Percentiles rank a stretch among this genome's conserved stretches.
These are phyloP conservation scores for Argya squamiceps DNA, from an alignment of 2,797 vertebrate genomes.

Conservation along the genomic window DNA sequence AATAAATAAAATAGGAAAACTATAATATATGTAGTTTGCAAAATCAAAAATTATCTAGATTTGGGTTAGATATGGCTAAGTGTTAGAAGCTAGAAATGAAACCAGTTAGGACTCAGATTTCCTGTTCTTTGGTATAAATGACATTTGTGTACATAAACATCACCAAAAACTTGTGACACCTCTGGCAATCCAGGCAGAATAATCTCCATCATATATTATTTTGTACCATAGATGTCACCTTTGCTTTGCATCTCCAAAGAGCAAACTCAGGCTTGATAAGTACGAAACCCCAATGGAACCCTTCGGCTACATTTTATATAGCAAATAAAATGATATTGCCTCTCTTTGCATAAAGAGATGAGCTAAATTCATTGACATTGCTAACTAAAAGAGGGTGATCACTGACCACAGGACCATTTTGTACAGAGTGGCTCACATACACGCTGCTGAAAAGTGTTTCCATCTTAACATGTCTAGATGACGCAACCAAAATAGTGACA, in stretches of 20 bases:
- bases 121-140: not conserved
- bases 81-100: not conserved
- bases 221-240: not conserved
- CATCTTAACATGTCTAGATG: not conserved
- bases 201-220: not conserved
- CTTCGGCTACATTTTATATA: not conserved
- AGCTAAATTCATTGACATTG: not conserved
- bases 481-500: accelerated
- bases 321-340: not conserved
- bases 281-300: not conserved
- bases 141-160: not conserved
- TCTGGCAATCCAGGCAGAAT: not conserved
- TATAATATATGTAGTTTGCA: not conserved
- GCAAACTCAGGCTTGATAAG: not conserved
- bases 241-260: not conserved
- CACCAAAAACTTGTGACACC: not conserved
- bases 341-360: not conserved
- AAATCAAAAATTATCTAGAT: not conserved
- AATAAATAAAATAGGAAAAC: not conserved
- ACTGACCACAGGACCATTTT: not conserved
- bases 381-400: not conserved
- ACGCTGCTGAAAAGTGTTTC: not conserved
- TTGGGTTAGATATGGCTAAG: not conserved
- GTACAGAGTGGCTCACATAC: not conserved
- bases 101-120: not conserved